These are phyloP conservation scores for Frankliniella fusca DNA, from an alignment of 2,888 invertebrate species.

Conservation along the genomic window DNA sequence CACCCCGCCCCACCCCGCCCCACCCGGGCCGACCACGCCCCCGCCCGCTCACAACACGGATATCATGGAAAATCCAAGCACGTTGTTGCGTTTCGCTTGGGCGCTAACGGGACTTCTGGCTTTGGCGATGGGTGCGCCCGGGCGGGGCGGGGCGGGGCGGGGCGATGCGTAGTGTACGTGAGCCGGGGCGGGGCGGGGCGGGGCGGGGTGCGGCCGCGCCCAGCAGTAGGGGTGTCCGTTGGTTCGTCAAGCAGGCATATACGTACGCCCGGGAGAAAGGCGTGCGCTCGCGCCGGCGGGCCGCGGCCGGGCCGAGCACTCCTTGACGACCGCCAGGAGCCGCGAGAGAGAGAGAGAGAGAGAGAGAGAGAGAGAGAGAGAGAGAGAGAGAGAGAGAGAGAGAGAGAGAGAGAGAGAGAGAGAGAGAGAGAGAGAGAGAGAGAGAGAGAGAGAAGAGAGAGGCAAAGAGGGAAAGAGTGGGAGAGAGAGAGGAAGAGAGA, in stretches of 20 bases:
- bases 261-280: too few relatives aligned
- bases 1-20: not conserved
- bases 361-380: not conserved
- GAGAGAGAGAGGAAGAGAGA: not conserved
- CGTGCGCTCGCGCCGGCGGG: not conserved
- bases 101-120: not conserved
- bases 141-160: not conserved
- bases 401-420: constrained; percentile 5
- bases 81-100: not conserved
- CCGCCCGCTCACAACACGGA: not conserved
- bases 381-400: not conserved
- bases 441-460: not conserved
- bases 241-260: too few relatives aligned
- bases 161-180: not conserved
- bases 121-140: not conserved
- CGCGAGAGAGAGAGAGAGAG: not conserved
- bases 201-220: not conserved
- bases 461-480: not conserved
- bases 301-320: not conserved
- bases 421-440: not conserved
- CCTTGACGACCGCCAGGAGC: not conserved
- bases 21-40: not conserved
- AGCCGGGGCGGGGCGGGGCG: not conserved
- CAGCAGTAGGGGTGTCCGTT: not conserved
- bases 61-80: constrained; percentile 21